Evolutionary conservation across 1,140 invertebrate species (phyloP).

Genomic region (Drosophila bipectinata): DNA sequence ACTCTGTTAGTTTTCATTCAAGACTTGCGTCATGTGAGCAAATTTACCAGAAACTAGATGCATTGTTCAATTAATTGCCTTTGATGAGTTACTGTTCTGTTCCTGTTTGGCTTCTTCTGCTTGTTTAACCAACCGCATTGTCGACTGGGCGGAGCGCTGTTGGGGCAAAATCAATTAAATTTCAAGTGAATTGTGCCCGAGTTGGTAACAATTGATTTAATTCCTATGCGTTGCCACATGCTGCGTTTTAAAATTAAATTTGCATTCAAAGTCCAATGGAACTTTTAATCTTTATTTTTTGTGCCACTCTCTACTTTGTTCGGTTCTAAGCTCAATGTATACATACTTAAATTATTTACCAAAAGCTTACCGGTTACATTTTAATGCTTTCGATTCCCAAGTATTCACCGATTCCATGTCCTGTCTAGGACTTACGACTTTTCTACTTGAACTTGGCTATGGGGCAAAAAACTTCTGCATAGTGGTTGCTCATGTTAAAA

Average conservation of each 20-base stretch:
- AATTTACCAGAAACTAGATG: constrained; percentile 3
- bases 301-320: neutral
- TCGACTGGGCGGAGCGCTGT: constrained; percentile 36
- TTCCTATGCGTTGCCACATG: constrained; percentile 42
- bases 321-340: constrained; percentile 34
- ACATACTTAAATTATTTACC: constrained; percentile 73
- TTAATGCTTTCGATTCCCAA: constrained; percentile 41
- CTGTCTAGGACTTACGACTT: constrained; percentile 56
- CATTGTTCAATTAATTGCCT: constrained; percentile 21
- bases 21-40: neutral
- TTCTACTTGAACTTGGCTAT: constrained; percentile 67
- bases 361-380: constrained; percentile 48
- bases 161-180: constrained; percentile 65
- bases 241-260: constrained; percentile 65
- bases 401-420: constrained; percentile 16
- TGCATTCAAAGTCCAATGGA: constrained; percentile 38
- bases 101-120: constrained; percentile 13
- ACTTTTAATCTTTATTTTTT: constrained; percentile 23
- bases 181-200: constrained; percentile 55
- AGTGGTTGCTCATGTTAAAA: constrained; percentile 7
- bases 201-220: constrained; percentile 38
- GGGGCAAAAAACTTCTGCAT: neutral
- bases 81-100: constrained; percentile 18
- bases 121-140: constrained; percentile 22
- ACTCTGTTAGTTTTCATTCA: neutral